Conservation (phyloP, 2,113 vertebrate genomes). For the Cinclus cinclus region DNA sequence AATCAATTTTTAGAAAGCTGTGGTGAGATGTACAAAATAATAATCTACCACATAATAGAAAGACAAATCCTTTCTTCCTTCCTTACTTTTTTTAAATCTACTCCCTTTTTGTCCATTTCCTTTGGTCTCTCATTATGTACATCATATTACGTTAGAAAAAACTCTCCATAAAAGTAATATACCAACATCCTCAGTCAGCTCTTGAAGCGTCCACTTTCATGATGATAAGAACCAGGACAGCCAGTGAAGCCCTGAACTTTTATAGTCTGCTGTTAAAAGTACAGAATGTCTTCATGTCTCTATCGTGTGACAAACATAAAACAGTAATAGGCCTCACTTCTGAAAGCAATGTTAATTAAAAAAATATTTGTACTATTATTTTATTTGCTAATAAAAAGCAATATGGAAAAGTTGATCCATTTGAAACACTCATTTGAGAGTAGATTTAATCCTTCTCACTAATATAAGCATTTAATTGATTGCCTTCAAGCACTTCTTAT, state of each 20-base stretch:
- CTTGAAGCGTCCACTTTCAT: constrained; percentile 17
- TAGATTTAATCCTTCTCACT: neutral
- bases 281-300: constrained; percentile 20
- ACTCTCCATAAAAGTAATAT: neutral
- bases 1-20: neutral
- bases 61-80: neutral
- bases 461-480: neutral
- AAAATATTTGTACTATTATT: constrained; percentile 26
- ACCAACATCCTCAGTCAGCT: neutral
- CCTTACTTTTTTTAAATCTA: neutral
- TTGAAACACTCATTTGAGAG: constrained; percentile 1
- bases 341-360: constrained; percentile 58
- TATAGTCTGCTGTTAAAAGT: constrained; percentile 27
- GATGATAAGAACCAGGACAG: constrained; percentile 44
- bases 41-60: neutral
- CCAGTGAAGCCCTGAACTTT: constrained; percentile 10
- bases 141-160: neutral
- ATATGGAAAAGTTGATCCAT: neutral
- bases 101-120: neutral
- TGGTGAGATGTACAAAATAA: neutral
- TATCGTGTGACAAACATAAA: constrained; percentile 45
- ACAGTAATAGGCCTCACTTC: constrained; percentile 13
- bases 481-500: neutral
- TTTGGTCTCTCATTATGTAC: neutral
- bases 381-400: constrained; percentile 33